Evolutionary conservation across 2,888 invertebrate species (phyloP), one percentile per base, ranked within the genome.

Genomic region (Sarcophaga subvicina): DNA sequence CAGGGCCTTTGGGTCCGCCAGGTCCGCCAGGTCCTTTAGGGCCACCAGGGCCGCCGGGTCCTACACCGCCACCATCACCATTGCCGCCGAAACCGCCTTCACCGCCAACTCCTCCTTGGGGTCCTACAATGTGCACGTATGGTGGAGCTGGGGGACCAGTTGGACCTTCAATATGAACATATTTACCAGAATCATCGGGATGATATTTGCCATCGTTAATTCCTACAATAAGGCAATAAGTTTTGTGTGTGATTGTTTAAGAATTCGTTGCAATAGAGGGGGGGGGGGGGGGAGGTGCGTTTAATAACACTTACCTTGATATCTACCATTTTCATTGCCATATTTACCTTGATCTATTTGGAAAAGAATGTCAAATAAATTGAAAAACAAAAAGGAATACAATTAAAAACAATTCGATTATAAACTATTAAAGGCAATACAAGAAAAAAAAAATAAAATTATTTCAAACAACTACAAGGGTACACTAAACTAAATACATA

Each of bases 131-230:
- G 70, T 93, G 93, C 49, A 91, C 89, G 88, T 93, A 93, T 80
- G 91, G 91, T 64, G 91, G 90, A 83, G 93, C 91, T 84, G 91
- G 91, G 20, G 94, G 94, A 85, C 93, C 94, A 88, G 91, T 92
- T 12, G 93, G 93, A 88, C 93, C 93, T 91, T 91, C 92, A 89
- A 93, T 88, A 83, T 93, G 93, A 54, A 90, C 89, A 91, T 93
- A 93, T 91, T 92, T 91, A 63, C 93, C 93, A 77, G 92, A 91
- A 89, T 93, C 90, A 89, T 93, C 93, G 54, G 90, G 93, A 89
- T 91, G 91, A 88, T 93, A 93, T 89, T 90, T 91, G 66, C 93
- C 93, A 80, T 92, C 89, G 69, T 89, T 88, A 89, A 84, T 81
- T 88, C 84, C 92, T 92, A 60, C 4, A 82, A 70, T 63, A 22